Base-by-base conservation (phyloP, 2,888 invertebrate species). In the Serripes groenlandicus region DNA sequence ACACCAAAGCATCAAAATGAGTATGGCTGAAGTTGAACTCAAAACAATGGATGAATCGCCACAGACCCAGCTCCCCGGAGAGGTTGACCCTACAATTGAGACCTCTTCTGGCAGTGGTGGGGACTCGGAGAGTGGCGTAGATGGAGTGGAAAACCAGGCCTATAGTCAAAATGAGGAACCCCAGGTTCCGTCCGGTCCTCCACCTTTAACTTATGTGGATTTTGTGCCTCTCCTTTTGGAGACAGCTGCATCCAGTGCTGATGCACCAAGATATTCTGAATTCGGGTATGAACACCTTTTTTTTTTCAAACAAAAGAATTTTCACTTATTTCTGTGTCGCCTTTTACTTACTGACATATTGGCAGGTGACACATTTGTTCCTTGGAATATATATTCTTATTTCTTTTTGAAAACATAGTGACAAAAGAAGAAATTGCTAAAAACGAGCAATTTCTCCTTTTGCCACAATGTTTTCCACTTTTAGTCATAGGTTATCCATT, bases 181-280 rank as follows among this genome's bases (percentile, higher is more conserved):
- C 2, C 58, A 34, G 18, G n/a, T n/a, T 11, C 23, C 35, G 26
- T 23, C 37, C 23, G 64, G 49, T 11, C 28, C 76, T 11, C 88
- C 89, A 30, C 90, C 89, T 15, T 72, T 90, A 77, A 90, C 90
- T 11, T 89, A 83, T 75, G 88, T 89, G 30, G 90, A 90, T 71
- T 90, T 90, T 56, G 74, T 88, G 54, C 90, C 90, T 5, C 60
- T 79, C 30, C 78, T 88, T 56, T 34, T 88, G 1, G 89, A 88
- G n/a, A 58, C 73, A 15, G 77, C 83, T 11, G 70, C 79, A 5
- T 81, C 83, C 5, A 77, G 74, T 60, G 85, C 81, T 30, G 79
- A 84, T 32, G 76, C 84, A 5, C 90, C 90, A 9, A 52, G 69
- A 11, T 90, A 88, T 83, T 85, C 89, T 54, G 87, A 86, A 32